Evolutionary conservation across 2,113 vertebrate genomes (phyloP), one percentile per base, ranked within the genome.

Genomic region (Panthera uncia): DNA sequence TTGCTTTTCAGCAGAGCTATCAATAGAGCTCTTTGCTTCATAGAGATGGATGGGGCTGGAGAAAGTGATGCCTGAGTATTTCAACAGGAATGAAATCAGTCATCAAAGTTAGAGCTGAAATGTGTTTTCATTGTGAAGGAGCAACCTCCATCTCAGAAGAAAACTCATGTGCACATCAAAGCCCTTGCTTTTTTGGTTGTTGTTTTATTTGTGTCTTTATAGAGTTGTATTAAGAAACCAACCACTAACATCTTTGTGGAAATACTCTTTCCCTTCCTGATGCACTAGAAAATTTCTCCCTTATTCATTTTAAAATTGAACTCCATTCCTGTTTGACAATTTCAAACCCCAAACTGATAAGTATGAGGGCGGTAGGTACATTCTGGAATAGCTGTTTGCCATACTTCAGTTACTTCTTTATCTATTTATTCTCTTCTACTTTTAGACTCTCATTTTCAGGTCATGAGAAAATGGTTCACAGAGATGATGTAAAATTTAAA

Each of bases 121-220:
- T 91, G 27, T 23, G 57, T 96, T 74, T 97, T 63, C 2, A 2
- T 92, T 97, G 65, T 73, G 95, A 94, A 95, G 14, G 89, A 95
- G 69, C 78, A 25, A 80, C 65, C 25, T 97, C 57, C 55, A 55
- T 50, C 61, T 78, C 89, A 89, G 48, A 90, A 87, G 93, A 94
- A 85, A 87, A 71, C 61, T 36, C 63, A n/a, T 0, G 33, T 76
- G 50, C 0, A 4, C 36, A 38, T 66, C 23, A 65, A 5, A 90
- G 25, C 23, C 90, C 86, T 92, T 89, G 31, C 25, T 55, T 80
- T 50, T 50, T 89, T 91, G 78, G 19, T 69, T 86, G 10, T 63
- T 85, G 52, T 92, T 91, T 95, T 87, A 83, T 96, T 94, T 92
- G 76, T 31, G 57, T n/a, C 50, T 96, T 91, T 85, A 68, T 45